Conservation (phyloP, 2,888 invertebrate genomes). For the Dynastes maya region DNA sequence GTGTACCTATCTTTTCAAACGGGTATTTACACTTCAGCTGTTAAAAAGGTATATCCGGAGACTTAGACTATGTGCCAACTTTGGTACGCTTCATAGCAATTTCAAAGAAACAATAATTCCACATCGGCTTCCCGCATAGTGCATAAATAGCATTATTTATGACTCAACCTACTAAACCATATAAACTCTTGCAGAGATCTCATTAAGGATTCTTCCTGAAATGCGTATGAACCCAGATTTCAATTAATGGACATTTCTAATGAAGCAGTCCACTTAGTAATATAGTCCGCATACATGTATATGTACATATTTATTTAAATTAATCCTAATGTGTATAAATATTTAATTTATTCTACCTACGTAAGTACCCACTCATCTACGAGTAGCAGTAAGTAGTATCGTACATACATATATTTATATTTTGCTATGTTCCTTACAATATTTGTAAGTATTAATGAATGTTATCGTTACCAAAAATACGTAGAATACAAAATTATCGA, state of each 20-base stretch:
- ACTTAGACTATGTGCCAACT: too few species aligned
- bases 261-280: constrained; percentile 7
- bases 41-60: too few species aligned
- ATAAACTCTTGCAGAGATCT: neutral
- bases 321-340: neutral
- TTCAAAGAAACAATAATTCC: too few species aligned
- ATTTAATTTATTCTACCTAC: constrained; percentile 13
- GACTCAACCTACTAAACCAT: too few species aligned
- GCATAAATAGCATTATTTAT: too few species aligned
- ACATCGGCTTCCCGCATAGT: too few species aligned
- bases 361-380: constrained; percentile 9
- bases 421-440: constrained; percentile 34
- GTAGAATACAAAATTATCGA: constrained; percentile 41
- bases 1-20: too few species aligned
- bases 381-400: neutral
- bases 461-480: constrained; percentile 29
- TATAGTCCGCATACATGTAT: constrained; percentile 1
- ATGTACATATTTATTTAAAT: constrained; percentile 16
- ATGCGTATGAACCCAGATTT: neutral
- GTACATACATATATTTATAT: constrained; percentile 20
- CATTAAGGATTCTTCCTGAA: neutral
- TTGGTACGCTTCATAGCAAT: too few species aligned
- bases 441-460: constrained; percentile 27
- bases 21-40: too few species aligned
- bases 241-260: constrained; percentile 16